Evolutionary conservation across 2,888 invertebrate genomes (phyloP).

Genomic region (Conops quadrifasciatus): DNA sequence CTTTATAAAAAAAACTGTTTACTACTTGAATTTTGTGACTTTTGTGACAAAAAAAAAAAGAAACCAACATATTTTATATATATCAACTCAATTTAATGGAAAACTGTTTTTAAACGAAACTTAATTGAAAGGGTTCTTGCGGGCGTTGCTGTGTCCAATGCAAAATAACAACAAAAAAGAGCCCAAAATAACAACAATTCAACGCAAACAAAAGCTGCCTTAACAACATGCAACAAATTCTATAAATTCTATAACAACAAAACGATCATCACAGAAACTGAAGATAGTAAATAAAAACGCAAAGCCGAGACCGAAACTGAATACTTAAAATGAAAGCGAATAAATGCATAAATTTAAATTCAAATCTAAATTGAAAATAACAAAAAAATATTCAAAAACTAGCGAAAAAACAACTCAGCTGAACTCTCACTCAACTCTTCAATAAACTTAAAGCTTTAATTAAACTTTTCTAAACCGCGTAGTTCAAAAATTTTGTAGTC

Average conservation of each 20-base stretch:
- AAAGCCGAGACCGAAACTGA: background rate
- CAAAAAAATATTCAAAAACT: conserved; percentile 23
- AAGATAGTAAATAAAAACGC: conserved; percentile 9
- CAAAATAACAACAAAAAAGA: too few relatives aligned
- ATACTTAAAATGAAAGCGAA: background rate
- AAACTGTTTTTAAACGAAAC: too few relatives aligned
- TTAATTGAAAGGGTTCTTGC: too few relatives aligned
- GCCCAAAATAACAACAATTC: conserved; percentile 16
- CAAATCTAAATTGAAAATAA: conserved; percentile 17
- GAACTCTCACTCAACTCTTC: conserved; percentile 17
- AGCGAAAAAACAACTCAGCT: conserved; percentile 11
- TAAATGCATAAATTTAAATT: background rate
- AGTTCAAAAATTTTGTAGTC: conserved; percentile 22
- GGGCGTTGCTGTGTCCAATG: too few relatives aligned
- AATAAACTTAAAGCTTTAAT: conserved; percentile 30
- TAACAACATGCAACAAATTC: conserved; percentile 43
- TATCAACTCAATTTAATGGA: too few relatives aligned
- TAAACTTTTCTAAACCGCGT: conserved; percentile 24
- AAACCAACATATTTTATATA: too few relatives aligned
- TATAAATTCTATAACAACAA: too few relatives aligned
- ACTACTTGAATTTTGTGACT: too few relatives aligned
- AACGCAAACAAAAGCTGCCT: conserved; percentile 39
- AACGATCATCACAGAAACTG: background rate
- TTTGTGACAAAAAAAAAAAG: too few relatives aligned
- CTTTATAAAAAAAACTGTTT: too few relatives aligned